Conservation (phyloP, 2,888 invertebrate species). For the Cheilosia vernalis region DNA sequence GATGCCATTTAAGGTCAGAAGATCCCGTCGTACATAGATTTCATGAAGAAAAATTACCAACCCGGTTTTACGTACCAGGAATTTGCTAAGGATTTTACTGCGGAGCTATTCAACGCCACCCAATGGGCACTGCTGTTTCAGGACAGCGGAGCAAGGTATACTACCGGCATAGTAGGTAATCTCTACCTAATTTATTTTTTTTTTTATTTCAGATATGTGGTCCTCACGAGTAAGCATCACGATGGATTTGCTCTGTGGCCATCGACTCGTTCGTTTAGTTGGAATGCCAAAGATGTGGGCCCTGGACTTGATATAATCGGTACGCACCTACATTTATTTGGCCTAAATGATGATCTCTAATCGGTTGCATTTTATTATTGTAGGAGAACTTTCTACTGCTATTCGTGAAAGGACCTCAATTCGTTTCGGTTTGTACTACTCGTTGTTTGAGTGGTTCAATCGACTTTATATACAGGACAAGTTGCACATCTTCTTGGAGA, state of each 20-base stretch:
- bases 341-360: not conserved
- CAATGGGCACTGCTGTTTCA: slow-evolving; percentile 93
- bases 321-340: slow-evolving; percentile 67
- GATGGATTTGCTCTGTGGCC: slow-evolving; percentile 94
- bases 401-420: slow-evolving; percentile 86
- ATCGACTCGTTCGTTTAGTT: slow-evolving; percentile 91
- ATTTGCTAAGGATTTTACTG: slow-evolving; percentile 94
- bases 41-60: slow-evolving; percentile 92
- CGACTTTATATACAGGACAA: slow-evolving; percentile 91
- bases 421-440: slow-evolving; percentile 93
- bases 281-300: slow-evolving; percentile 92
- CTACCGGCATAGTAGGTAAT: not conserved
- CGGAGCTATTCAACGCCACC: slow-evolving; percentile 93
- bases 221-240: slow-evolving; percentile 94
- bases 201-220: slow-evolving; percentile 87
- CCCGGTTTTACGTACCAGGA: slow-evolving; percentile 95
- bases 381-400: slow-evolving; percentile 87
- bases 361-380: not conserved
- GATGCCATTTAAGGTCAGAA: slow-evolving; percentile 80
- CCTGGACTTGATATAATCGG: slow-evolving; percentile 91
- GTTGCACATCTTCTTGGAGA: slow-evolving; percentile 86
- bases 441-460: slow-evolving; percentile 94
- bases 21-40: slow-evolving; percentile 84
- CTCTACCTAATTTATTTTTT: slow-evolving; percentile 62
- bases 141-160: slow-evolving; percentile 92